A percentile compares a stretch with the other conserved stretches of the same genome.
Evolutionary conservation across 2,888 invertebrate species (phyloP).

Genomic region (Parnassius orleans): DNA sequence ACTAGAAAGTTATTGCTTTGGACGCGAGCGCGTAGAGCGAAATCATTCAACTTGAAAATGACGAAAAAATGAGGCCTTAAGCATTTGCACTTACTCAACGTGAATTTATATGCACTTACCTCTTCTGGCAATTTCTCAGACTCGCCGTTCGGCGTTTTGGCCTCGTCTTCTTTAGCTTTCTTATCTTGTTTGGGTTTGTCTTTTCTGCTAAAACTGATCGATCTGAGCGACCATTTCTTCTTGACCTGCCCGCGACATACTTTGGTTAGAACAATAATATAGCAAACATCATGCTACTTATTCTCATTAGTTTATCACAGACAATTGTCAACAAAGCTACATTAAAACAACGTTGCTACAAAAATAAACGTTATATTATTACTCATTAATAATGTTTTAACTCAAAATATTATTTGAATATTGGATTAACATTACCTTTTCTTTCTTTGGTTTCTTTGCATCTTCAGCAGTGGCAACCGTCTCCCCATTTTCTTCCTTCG

Average conservation of each 20-base stretch:
- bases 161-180: constrained; percentile 80
- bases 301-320: neutral
- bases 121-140: constrained; percentile 84
- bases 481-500: constrained; percentile 65
- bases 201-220: constrained; percentile 92
- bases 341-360: constrained; percentile 11
- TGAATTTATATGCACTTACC: constrained; percentile 64
- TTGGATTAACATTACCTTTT: constrained; percentile 64
- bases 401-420: neutral
- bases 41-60: constrained; percentile 32
- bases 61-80: constrained; percentile 20
- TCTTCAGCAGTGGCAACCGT: constrained; percentile 63
- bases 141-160: constrained; percentile 79
- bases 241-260: constrained; percentile 81
- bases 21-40: constrained; percentile 33
- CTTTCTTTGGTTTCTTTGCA: constrained; percentile 84
- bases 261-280: constrained; percentile 47
- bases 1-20: constrained; percentile 54
- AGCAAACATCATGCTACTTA: constrained; percentile 44
- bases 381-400: neutral
- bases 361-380: neutral
- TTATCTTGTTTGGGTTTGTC: constrained; percentile 92
- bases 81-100: constrained; percentile 4
- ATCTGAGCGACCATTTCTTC: constrained; percentile 95
- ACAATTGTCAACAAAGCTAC: constrained; percentile 19